A percentile compares a stretch with the other conserved stretches of the same genome.
phyloP scores from a whole-genome alignment of 2,797 vertebrate genomes.

The Trematomus bernacchii region DNA sequence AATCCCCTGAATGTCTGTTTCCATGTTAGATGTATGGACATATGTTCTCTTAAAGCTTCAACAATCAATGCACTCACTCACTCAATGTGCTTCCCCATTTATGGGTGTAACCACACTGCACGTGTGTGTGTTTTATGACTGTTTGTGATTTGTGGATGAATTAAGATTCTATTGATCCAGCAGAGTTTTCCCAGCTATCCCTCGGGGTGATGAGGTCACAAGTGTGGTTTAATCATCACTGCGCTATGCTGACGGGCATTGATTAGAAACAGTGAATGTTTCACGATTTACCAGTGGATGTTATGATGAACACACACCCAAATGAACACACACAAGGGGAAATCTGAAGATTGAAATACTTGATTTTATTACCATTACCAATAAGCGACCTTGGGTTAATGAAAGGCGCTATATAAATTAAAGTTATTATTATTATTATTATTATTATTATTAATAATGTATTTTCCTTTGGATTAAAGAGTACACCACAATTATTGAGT shows the following conservation, averaged over 20 bases:
- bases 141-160: constrained; percentile 54
- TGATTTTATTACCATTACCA: constrained; percentile 20
- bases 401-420: no score
- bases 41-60: background rate
- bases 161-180: constrained; percentile 66
- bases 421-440: no score
- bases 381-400: no score
- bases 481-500: constrained; percentile 10
- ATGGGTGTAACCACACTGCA: background rate
- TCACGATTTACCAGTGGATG: constrained; percentile 11
- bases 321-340: constrained; percentile 6
- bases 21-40: constrained; percentile 8
- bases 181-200: constrained; percentile 51
- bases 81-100: constrained; percentile 27
- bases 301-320: constrained; percentile 21
- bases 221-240: constrained; percentile 60
- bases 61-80: constrained; percentile 29
- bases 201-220: constrained; percentile 60
- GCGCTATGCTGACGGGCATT: constrained; percentile 36
- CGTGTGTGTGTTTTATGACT: constrained; percentile 1
- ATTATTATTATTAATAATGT: background rate
- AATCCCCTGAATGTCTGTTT: constrained; percentile 10
- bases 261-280: constrained; percentile 52
- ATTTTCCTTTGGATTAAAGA: constrained; percentile 15
- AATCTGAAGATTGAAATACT: constrained; percentile 15